Conservation (phyloP, 2,797 vertebrate genomes). For the Silurus aristotelis region DNA sequence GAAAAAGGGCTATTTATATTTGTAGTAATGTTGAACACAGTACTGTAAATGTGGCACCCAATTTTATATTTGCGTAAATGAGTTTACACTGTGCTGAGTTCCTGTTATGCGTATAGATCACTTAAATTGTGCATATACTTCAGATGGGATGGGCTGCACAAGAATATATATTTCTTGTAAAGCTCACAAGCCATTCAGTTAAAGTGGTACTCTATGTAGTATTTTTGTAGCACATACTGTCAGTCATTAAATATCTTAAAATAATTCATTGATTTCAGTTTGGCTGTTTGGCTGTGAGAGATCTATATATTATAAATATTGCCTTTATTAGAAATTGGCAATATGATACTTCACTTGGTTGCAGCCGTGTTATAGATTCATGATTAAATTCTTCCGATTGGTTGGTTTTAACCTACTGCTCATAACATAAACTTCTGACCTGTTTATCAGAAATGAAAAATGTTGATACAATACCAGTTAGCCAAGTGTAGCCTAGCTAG, state of each 20-base stretch:
- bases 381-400: background rate
- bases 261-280: background rate
- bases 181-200: background rate
- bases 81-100: background rate
- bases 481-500: background rate
- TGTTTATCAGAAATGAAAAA: background rate
- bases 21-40: background rate
- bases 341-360: background rate
- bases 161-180: background rate
- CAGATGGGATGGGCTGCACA: background rate
- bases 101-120: background rate
- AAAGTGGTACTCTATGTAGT: background rate
- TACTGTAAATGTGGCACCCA: background rate
- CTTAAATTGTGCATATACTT: background rate
- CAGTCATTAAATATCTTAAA: background rate
- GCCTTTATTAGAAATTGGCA: background rate
- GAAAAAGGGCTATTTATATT: background rate
- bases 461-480: background rate
- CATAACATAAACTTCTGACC: slow-evolving; percentile 1
- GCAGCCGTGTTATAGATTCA: background rate
- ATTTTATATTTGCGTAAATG: background rate
- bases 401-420: background rate
- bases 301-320: no score
- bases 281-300: background rate
- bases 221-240: background rate